Base-by-base conservation (phyloP, 2,888 invertebrate genomes). In the Fragum whitleyi region DNA sequence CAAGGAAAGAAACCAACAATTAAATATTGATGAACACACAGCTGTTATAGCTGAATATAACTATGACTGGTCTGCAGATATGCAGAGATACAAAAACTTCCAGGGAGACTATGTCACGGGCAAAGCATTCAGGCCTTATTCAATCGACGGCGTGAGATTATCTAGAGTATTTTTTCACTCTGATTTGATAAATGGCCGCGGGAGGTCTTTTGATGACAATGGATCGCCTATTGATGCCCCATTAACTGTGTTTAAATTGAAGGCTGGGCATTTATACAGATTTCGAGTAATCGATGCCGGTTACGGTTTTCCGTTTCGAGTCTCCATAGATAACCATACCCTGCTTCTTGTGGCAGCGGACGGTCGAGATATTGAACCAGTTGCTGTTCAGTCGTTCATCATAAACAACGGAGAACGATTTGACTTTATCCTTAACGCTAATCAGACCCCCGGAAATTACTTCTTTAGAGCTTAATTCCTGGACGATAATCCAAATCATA, bases 281-380 rank as follows among this genome's bases (percentile, higher is more conserved):
- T 69, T 69, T 39, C 26, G 47, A 7, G 53, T 69, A 23, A 69
- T 69, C 23, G 51, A 39, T 19, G 69, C 39, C 3, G 69, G 69
- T 11, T 26, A 69, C 36, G 69, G 11, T 2, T 69, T 69, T 29
- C 69, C 69, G 5, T 69, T 69, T 23, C 32, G n/a, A 42, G 14
- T 69, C n/a, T 69, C 69, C 5, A 28, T 69, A 3, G 69, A 69
- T 28, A 29, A 28, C n/a, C n/a, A n/a, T n/a, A n/a, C n/a, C n/a
- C n/a, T n/a, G n/a, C n/a, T n/a, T n/a, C n/a, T n/a, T n/a, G 7
- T 69, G 14, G 47, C 69, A n/a, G 23, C 51, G 7, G 69, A 69
- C n/a, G 69, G 69, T 7, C 28, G 11, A 6, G 23, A 47, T 19
- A 69, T 51, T 14, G 51, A 69, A 42, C 51, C 69, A 7, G 26